These are phyloP conservation scores for Dusona sp. DNA, from an alignment of 2,888 invertebrate species.

Conservation along the genomic window DNA sequence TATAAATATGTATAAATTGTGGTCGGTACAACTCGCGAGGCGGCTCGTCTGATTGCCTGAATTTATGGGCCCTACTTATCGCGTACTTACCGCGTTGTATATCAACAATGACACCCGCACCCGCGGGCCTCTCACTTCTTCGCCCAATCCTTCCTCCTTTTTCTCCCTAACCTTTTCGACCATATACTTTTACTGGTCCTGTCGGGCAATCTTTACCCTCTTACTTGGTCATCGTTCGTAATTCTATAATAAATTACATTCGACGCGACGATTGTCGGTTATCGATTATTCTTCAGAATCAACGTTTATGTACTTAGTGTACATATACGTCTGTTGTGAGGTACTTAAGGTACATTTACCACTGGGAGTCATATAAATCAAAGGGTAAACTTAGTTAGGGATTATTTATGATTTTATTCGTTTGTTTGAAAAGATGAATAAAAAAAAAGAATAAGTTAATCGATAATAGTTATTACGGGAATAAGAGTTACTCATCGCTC, in stretches of 20 bases:
- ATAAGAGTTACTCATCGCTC: background rate
- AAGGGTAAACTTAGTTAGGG: background rate
- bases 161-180: conserved; percentile 50
- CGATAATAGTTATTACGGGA: background rate
- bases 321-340: background rate
- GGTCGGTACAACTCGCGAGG: conserved; percentile 73
- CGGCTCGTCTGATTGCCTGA: conserved; percentile 83
- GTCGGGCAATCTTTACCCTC: conserved; percentile 15
- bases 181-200: conserved; percentile 66
- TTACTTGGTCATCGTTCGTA: background rate
- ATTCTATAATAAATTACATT: conserved; percentile 14
- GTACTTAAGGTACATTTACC: background rate
- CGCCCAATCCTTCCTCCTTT: conserved; percentile 66
- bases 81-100: conserved; percentile 84
- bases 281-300: conserved; percentile 18
- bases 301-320: background rate
- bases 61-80: conserved; percentile 85
- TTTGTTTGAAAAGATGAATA: background rate
- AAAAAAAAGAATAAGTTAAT: background rate
- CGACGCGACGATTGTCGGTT: conserved; percentile 15
- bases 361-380: background rate
- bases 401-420: background rate
- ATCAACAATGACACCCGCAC: conserved; percentile 85
- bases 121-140: conserved; percentile 79
- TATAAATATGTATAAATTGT: conserved; percentile 38